phyloP scores from a whole-genome alignment of 2,888 invertebrate species.

The Drosophila mayaguana region DNA sequence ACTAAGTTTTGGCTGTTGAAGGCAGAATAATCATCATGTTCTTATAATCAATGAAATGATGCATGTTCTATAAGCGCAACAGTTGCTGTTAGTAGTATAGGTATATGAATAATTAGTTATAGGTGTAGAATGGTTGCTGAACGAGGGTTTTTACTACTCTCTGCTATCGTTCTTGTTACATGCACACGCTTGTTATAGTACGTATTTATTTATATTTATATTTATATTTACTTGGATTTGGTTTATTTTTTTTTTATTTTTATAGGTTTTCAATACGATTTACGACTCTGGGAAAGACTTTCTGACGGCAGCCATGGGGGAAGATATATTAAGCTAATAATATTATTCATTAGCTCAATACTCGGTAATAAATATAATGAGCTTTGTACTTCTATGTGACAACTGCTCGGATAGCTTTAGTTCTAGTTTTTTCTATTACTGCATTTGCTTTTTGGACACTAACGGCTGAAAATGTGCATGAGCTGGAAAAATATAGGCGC shows the following conservation, averaged over 20 bases:
- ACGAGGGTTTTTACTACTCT: background rate
- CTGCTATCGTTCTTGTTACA: background rate
- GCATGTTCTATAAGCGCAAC: background rate
- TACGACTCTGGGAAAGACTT: no score
- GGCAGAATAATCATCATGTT: no score
- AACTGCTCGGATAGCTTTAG: background rate
- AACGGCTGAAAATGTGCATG: conserved; percentile 11
- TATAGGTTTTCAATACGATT: no score
- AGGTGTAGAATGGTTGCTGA: background rate
- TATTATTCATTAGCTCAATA: background rate
- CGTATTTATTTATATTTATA: no score
- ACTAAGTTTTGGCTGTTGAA: no score
- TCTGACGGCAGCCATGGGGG: background rate
- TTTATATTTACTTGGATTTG: no score
- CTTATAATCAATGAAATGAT: background rate
- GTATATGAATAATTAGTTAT: background rate
- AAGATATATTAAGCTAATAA: background rate
- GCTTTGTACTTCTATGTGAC: no score
- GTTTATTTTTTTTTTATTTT: no score
- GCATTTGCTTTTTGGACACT: conserved; percentile 13
- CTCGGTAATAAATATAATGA: conserved; percentile 1
- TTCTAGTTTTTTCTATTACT: background rate
- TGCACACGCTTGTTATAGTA: no score
- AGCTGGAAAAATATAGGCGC: conserved; percentile 29
- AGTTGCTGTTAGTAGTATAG: background rate